Base-by-base conservation (phyloP, 2,797 vertebrate genomes). In the Moxostoma hubbsi region DNA sequence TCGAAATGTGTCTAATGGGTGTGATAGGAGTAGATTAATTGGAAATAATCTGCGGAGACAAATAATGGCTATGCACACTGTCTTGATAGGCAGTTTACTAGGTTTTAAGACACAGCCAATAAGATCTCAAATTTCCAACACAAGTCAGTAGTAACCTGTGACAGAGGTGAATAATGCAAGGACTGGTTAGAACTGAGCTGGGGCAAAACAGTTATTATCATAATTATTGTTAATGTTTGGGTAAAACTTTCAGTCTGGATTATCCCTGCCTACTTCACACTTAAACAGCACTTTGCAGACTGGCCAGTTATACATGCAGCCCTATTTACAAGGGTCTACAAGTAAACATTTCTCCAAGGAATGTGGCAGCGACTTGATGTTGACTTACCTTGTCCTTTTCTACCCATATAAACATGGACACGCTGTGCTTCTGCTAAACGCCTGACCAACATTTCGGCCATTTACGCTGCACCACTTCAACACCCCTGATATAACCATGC, bases 341-440 rank as follows among this genome's bases (percentile, higher is more conserved):
- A 49, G 77, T 79, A 73, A 79, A 73, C 68, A 11, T 57, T 45
- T 58, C 53, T 73, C 45, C 43, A 15, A 13, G 18, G 9, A 61
- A 45, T 9, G 61, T 45, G 61, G 61, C 77, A 65, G 77, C 49
- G 57, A 36, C 49, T 77, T 72, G 57, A 1, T 18, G 59, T 70
- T 64, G 49, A 71, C 76, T 78, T 71, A 68, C 45, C 55, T 36
- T 65, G 15, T 10, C 51, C 50, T 8, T 47, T 43, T 50, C 51
- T 57, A n/a, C 6, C 43, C 69, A 79, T 16, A 50, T 79, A 66
- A 72, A 79, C 69, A 79, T 57, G 61, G 69, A 51, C 76, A 51
- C 69, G 8, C 77, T 54, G 61, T n/a, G 16, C 43, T 64, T 71
- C 43, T 43, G 68, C 43, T 43, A 18, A 43, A 53, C 36, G 16